Percentiles rank a stretch among this genome's conserved stretches.
Evolutionary conservation across 2,113 vertebrate genomes (phyloP).

Genomic region (Origma solitaria): DNA sequence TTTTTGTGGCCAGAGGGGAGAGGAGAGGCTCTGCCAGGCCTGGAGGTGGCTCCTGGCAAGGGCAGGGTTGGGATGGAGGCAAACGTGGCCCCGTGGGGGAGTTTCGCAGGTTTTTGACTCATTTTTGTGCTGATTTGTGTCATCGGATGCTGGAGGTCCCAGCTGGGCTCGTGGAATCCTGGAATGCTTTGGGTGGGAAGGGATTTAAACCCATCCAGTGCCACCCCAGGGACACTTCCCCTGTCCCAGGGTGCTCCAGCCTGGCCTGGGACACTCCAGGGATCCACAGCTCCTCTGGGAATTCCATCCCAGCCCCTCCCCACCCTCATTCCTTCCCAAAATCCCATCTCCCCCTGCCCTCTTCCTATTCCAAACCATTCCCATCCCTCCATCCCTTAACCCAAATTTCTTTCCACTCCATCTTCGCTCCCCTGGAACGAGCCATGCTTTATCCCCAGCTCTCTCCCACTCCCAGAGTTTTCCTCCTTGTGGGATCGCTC

Average conservation of each 20-base stretch:
- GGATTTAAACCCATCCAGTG: not conserved
- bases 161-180: not conserved
- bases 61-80: fast-evolving
- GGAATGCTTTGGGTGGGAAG: not conserved
- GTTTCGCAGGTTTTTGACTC: fast-evolving
- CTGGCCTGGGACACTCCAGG: not conserved
- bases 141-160: not conserved
- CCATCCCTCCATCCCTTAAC: not conserved
- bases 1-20: not conserved
- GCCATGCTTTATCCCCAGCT: fast-evolving
- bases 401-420: not conserved
- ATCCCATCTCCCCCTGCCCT: not conserved
- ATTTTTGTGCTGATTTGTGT: fast-evolving
- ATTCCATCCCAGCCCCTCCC: not conserved
- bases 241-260: fast-evolving
- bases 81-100: fast-evolving
- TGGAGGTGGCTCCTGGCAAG: not conserved
- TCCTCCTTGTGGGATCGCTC: not conserved
- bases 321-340: not conserved
- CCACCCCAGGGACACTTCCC: not conserved
- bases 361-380: not conserved
- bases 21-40: not conserved
- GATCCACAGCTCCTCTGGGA: not conserved
- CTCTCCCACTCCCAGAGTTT: fast-evolving
- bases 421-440: fast-evolving